phyloP scores from a whole-genome alignment of 2,888 invertebrate species.

The Allolobophora icterica region DNA sequence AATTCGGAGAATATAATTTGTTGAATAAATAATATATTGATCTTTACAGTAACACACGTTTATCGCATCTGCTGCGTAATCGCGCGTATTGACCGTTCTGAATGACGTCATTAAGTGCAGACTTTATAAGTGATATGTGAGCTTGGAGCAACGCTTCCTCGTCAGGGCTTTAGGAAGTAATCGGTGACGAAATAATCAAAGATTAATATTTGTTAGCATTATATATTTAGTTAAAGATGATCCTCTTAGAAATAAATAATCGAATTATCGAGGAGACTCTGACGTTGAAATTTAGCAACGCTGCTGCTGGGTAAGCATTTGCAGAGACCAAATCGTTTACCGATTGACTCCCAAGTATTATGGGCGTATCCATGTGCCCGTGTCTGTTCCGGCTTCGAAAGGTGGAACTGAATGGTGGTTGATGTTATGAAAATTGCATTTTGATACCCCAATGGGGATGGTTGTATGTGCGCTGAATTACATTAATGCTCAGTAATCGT shows the following conservation, averaged over 20 bases:
- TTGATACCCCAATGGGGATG: background rate
- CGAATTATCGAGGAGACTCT: conserved; percentile 97
- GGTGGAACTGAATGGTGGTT: background rate
- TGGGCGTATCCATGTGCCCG: conserved; percentile 25
- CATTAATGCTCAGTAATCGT: background rate
- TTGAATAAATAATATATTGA: background rate
- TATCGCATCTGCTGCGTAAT: no score
- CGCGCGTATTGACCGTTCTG: background rate
- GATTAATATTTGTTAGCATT: background rate
- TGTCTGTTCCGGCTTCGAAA: conserved; percentile 29
- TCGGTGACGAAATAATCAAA: background rate
- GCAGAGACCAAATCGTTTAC: background rate
- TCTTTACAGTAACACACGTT: no score
- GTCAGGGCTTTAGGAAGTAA: background rate
- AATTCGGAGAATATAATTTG: background rate
- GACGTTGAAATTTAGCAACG: conserved; percentile 92
- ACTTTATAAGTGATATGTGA: background rate
- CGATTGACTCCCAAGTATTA: background rate
- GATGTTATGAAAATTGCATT: background rate
- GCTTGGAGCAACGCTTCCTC: background rate
- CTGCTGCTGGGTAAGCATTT: conserved; percentile 87
- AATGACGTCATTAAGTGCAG: background rate
- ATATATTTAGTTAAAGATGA: conserved; percentile 60
- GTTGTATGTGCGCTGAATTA: background rate
- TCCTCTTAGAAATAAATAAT: conserved; percentile 93